A percentile compares a stretch with the other conserved stretches of the same genome.
Evolutionary conservation across 2,113 vertebrate genomes (phyloP).

Genomic region (Scomber scombrus): DNA sequence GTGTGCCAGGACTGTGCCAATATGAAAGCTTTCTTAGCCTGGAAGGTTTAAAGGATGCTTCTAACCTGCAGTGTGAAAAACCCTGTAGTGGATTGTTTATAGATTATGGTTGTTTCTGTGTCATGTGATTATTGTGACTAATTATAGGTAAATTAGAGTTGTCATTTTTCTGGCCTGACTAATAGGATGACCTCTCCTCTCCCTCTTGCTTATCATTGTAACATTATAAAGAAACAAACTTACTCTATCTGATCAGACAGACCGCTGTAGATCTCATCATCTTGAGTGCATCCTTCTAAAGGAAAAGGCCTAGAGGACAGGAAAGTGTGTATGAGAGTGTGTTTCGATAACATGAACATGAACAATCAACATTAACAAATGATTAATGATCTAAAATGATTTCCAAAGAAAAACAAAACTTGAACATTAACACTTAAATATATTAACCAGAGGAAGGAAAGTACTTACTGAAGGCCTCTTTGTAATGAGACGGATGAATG

Average conservation of each 20-base stretch:
- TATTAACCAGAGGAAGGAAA: not conserved
- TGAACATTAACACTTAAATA: not conserved
- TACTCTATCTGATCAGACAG: constrained; percentile 95
- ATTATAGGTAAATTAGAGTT: no score
- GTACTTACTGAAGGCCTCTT: constrained; percentile 87
- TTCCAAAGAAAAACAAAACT: not conserved
- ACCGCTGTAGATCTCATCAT: constrained; percentile 93
- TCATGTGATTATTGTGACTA: no score
- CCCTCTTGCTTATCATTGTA: not conserved
- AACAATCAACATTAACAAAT: no score
- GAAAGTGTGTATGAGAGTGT: not conserved
- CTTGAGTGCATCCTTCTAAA: constrained; percentile 83
- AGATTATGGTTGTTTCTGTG: no score
- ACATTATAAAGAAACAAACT: constrained; percentile 59
- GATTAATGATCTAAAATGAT: no score
- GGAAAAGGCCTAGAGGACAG: constrained; percentile 88
- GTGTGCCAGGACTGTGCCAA: no score
- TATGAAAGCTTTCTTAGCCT: no score
- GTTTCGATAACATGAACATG: not conserved
- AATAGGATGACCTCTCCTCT: not conserved
- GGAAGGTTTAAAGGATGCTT: no score
- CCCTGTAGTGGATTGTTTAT: no score
- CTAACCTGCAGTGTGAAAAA: no score
- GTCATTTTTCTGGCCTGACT: no score
- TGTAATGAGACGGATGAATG: constrained; percentile 83